Conservation (phyloP, 2,113 vertebrate species). For the Sterna hirundo region DNA sequence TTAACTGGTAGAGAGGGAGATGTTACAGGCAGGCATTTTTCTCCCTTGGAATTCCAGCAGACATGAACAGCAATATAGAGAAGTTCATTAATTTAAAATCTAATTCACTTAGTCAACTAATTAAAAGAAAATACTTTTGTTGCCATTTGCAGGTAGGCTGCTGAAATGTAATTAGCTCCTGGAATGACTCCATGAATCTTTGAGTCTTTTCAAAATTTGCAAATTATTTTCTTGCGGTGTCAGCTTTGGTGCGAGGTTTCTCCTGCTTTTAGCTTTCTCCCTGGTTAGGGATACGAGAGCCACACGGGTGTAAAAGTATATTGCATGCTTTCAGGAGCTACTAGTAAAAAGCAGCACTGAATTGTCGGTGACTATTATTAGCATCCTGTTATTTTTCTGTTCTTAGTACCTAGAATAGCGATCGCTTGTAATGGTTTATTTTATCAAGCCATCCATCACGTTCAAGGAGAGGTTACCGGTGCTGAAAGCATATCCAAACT, state of each 20-base stretch:
- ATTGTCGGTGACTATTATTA: constrained; percentile 18
- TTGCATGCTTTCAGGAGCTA: background rate
- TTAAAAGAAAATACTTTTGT: constrained; percentile 59
- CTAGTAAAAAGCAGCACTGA: background rate
- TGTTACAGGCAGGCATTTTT: constrained; percentile 8
- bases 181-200: constrained; percentile 1
- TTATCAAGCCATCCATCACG: background rate
- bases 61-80: constrained; percentile 1
- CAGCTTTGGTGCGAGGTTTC: background rate
- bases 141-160: constrained; percentile 37
- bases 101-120: constrained; percentile 35
- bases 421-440: background rate
- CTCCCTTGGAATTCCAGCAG: constrained; percentile 33
- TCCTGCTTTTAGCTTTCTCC: background rate
- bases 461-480: background rate
- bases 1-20: background rate
- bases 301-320: background rate
- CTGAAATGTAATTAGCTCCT: constrained; percentile 48
- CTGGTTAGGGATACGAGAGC: background rate
- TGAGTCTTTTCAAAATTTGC: constrained; percentile 8
- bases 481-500: background rate
- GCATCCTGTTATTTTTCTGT: constrained; percentile 1
- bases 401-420: background rate
- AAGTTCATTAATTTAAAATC: constrained; percentile 52
- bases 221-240: background rate